Conservation (phyloP, 1,140 invertebrate genomes). For the Heliconius nattereri region DNA sequence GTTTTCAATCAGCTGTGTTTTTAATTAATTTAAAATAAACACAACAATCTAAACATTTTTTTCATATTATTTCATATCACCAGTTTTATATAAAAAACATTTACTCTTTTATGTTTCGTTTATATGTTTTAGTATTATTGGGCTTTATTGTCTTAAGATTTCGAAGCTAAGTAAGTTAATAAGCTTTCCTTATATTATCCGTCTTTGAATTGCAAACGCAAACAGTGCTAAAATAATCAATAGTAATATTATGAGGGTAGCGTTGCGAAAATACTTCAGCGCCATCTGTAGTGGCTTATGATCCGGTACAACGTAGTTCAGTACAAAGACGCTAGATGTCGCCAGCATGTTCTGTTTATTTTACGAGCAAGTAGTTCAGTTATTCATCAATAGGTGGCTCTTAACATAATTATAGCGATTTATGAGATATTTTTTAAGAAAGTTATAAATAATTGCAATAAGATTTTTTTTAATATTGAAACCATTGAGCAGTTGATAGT, state of each 20-base stretch:
- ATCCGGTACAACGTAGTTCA: constrained; percentile 29
- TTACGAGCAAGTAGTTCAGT: neutral
- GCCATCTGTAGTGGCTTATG: constrained; percentile 43
- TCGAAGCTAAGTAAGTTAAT: neutral
- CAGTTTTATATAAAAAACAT: too few species aligned
- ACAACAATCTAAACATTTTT: too few species aligned
- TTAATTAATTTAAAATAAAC: too few species aligned
- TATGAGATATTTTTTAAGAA: too few species aligned
- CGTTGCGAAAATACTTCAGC: constrained; percentile 31
- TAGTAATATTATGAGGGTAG: constrained; percentile 27
- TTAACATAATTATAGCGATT: neutral
- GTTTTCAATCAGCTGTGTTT: too few species aligned
- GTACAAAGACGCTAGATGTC: constrained; percentile 24
- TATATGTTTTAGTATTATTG: neutral
- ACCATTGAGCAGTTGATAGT: too few species aligned
- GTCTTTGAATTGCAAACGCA: constrained; percentile 31
- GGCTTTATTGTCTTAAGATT: neutral
- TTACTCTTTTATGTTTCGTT: too few species aligned
- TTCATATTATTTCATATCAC: too few species aligned
- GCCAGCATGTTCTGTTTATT: constrained; percentile 10
- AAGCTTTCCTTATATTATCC: constrained; percentile 9
- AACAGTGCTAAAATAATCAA: constrained; percentile 37
- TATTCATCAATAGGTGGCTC: neutral
- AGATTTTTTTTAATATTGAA: too few species aligned
- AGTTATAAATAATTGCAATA: too few species aligned